Base-by-base conservation (phyloP, 2,113 vertebrate species). In the Seriola rivoliana region DNA sequence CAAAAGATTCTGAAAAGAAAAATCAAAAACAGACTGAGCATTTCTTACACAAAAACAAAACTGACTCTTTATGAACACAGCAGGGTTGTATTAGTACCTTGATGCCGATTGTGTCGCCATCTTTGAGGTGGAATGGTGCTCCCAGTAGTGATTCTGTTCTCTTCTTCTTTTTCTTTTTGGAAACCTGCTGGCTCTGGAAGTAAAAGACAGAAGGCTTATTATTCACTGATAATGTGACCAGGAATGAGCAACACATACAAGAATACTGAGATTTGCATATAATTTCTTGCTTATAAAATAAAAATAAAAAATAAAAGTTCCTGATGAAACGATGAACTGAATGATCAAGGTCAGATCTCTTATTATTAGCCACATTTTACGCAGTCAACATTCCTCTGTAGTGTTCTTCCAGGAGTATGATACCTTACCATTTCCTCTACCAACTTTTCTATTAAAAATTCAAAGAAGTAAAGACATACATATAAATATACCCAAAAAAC, bases 131-230 rank as follows among this genome's bases (percentile, higher is more conserved):
- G 48, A 97, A 97, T 0, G 98, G 97, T 0, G 95, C 94, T 40
- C 94, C 95, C 55, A 96, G 96, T 19, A 99, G 93, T 55, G 90
- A 97, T 62, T 98, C 96, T 3, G 94, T 83, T 80, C 95, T 97
- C 88, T 97, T 97, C 93, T 97, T 99, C 91, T 96, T 97, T 89
- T 97, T 99, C 88, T 94, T 96, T 91, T 97, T 99, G 29, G 97
- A 96, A 77, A 97, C 76, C 58, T 98, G 96, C 84, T 97, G 97
- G 13, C 80, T 97, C 98, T 99, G 76, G 40, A 34, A 71, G 16
- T 64, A 40, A 79, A 84, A 79, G 4, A 50, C 0, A 77, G 0
- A 54, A 0, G 4, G 44, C 5, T 32, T 9, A 6, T 57, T 29
- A 52, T 52, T 54, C 32, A 75, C 0, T 40, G 8, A 59, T 14